Base-by-base conservation (phyloP, 2,888 invertebrate genomes). In the Cryptocephalus primarius region DNA sequence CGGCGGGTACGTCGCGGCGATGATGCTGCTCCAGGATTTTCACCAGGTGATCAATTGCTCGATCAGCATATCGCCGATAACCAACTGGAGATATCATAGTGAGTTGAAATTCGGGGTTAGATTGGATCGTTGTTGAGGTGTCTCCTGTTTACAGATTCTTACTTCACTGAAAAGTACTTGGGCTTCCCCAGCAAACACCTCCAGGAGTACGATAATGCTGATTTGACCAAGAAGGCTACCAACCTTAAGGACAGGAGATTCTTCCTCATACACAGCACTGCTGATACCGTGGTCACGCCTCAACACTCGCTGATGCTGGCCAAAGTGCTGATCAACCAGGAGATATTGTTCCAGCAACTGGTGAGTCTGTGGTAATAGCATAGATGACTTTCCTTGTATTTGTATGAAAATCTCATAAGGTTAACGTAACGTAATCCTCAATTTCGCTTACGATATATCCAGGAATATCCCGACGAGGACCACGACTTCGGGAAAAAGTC, bases 141-240 rank as follows among this genome's bases (percentile, higher is more conserved):
- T n/a, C n/a, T n/a, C n/a, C n/a, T n/a, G 11, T 47, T 68, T 70
- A 32, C 66, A 89, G 88, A 88, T 71, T 88, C 94, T 6, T 88
- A 84, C 59, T 94, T 89, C 73, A 86, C 92, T 49, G 94, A 95
- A 72, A 79, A 91, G 36, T 91, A 89, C 70, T 81, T 90, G 76
- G 90, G 91, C 1, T 73, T 75, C 45, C 77, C 78, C 36, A 75
- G 78, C 1, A 83, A 83, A 58, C 82, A 85, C 67, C 71, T 78
- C 57, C 69, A 77, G 22, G 80, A 82, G n/a, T 80, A 87, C 60
- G 82, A 83, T 59, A 84, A 82, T 49, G 79, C 85, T 32, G 90
- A 91, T 63, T 76, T 91, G 55, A 84, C 88, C 56, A 78, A 83
- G 61, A 79, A 83, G 64, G 88, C 88, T 2, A 82, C 81, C 42